These are phyloP conservation scores for Acanthopleura granulata DNA, from an alignment of 2,888 invertebrate species.

Conservation along the genomic window DNA sequence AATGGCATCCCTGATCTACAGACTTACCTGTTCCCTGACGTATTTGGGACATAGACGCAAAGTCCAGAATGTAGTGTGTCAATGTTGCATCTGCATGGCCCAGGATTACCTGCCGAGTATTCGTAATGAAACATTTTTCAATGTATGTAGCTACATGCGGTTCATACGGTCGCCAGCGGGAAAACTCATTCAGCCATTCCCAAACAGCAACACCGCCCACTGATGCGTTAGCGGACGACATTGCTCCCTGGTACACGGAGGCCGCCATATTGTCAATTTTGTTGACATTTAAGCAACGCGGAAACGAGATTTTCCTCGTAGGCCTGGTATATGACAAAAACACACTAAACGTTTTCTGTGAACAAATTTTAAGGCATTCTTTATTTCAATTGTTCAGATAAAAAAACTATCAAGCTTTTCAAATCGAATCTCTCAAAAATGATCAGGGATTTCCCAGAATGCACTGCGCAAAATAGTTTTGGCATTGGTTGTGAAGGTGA, in stretches of 20 bases:
- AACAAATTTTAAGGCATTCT: no score
- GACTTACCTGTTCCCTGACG: constrained; percentile 51
- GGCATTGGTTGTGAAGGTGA: constrained; percentile 18
- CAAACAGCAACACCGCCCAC: constrained; percentile 51
- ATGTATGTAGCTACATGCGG: constrained; percentile 50
- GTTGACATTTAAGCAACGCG: constrained; percentile 11
- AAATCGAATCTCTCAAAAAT: neutral
- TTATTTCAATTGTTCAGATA: neutral
- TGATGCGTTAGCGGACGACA: neutral
- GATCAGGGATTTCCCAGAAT: constrained; percentile 1
- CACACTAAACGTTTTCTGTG: no score
- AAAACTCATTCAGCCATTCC: constrained; percentile 61
- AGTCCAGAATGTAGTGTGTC: constrained; percentile 48
- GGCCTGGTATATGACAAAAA: no score
- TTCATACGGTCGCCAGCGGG: constrained; percentile 56
- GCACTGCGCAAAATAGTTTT: constrained; percentile 15
- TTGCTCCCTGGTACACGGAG: constrained; percentile 22
- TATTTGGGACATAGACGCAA: constrained; percentile 50
- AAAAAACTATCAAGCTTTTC: neutral
- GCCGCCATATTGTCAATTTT: constrained; percentile 42
- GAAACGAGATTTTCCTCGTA: neutral
- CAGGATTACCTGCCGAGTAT: constrained; percentile 37
- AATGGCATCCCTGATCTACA: neutral
- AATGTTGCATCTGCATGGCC: constrained; percentile 45
- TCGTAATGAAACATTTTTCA: constrained; percentile 41